phyloP scores from a whole-genome alignment of 2,888 invertebrate species.

The Resseliella maxima region DNA sequence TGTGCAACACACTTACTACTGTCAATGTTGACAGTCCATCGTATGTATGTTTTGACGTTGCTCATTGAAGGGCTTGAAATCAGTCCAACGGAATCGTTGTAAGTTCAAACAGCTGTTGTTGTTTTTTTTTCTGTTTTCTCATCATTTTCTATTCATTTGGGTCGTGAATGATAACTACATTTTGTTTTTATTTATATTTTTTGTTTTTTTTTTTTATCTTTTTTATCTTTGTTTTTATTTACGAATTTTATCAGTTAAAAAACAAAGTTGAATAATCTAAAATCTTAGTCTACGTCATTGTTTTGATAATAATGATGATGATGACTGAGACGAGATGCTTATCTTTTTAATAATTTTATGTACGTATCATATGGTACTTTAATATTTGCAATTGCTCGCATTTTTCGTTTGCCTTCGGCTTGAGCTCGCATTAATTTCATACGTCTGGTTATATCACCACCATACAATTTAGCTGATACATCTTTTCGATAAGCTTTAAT shows the following conservation, averaged over 20 bases:
- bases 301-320: too few species aligned
- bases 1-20: too few species aligned
- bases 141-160: not conserved
- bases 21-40: not conserved
- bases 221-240: too few species aligned
- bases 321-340: too few species aligned
- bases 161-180: not conserved
- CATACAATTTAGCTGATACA: conserved; percentile 94
- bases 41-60: conserved; percentile 51
- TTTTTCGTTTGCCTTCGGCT: conserved; percentile 92
- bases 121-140: not conserved
- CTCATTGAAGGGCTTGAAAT: not conserved
- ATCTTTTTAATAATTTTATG: conserved; percentile 83
- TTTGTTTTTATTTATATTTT: not conserved
- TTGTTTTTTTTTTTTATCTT: too few species aligned
- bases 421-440: conserved; percentile 91
- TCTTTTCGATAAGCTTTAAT: conserved; percentile 90
- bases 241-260: too few species aligned
- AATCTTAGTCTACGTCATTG: too few species aligned
- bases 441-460: conserved; percentile 89
- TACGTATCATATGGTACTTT: conserved; percentile 93
- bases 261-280: too few species aligned
- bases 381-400: conserved; percentile 92
- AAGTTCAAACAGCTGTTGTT: not conserved
- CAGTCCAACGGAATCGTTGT: not conserved